These are phyloP conservation scores for Zaprionus capensis DNA, from an alignment of 1,140 invertebrate species.

Conservation along the genomic window DNA sequence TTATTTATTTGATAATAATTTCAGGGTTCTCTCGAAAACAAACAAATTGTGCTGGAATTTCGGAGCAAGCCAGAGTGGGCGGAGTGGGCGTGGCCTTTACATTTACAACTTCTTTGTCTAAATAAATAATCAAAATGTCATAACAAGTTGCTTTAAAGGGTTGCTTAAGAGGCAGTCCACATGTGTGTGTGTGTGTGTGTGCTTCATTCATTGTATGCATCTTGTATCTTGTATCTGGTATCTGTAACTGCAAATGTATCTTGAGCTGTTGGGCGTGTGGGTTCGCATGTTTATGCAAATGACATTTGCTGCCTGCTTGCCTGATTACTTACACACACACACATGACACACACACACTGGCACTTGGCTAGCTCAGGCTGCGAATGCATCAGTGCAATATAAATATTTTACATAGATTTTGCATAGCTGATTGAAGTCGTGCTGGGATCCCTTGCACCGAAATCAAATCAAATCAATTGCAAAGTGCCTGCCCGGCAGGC, in stretches of 20 bases:
- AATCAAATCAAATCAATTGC: conserved; percentile 72
- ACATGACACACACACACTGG: conserved; percentile 31
- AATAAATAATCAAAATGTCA: conserved; percentile 82
- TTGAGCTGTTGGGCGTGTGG: conserved; percentile 3
- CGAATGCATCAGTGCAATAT: conserved; percentile 73
- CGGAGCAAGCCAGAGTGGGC: background rate
- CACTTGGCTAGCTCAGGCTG: conserved; percentile 33
- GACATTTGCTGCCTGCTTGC: conserved; percentile 51
- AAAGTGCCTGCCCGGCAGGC: conserved; percentile 18
- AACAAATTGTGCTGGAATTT: conserved; percentile 64
- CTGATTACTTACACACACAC: conserved; percentile 60
- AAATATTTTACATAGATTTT: conserved; percentile 82
- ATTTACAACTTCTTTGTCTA: conserved; percentile 67
- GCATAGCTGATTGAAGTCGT: conserved; percentile 80
- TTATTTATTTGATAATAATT: conserved; percentile 80
- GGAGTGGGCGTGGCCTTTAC: background rate
- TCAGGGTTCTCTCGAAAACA: conserved; percentile 58
- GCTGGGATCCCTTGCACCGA: conserved; percentile 28
- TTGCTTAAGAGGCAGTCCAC: background rate
- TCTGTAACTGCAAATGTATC: conserved; percentile 23
- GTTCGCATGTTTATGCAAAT: conserved; percentile 73
- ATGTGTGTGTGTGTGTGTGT: conserved; percentile 30
- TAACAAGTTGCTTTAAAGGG: conserved; percentile 55
- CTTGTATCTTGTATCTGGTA: conserved; percentile 18
- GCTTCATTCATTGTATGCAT: conserved; percentile 2